Evolutionary conservation across 2,888 invertebrate species (phyloP), one percentile per base, ranked within the genome.

Genomic region (Acanthococcus lagerstroemiae): DNA sequence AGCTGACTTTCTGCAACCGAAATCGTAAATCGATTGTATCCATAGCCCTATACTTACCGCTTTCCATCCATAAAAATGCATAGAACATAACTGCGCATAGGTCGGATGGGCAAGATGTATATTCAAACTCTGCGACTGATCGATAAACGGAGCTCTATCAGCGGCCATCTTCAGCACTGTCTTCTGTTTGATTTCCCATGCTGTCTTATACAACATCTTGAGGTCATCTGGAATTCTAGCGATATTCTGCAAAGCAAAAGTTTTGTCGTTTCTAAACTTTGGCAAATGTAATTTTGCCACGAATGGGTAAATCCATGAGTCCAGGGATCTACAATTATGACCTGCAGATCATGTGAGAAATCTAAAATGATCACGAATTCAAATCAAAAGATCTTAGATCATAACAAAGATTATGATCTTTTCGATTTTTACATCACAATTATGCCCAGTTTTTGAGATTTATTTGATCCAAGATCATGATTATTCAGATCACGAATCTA

Each of bases 41-140:
- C n/a, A n/a, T n/a, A n/a, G n/a, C n/a, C n/a, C n/a, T n/a, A n/a
- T n/a, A 30, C 67, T 58, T 74, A 83, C 84, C 78, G 87, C 82
- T 78, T 90, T 88, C 99, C 99, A 99, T 0, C 91, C 92, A 76
- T 92, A 91, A 77, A 99, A 99, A 78, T 99, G 99, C 84, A 99
- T 97, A 2, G 96, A 96, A 1, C 95, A 91, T 65, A 99, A 79
- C 75, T 93, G 93, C 4, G 90, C 93, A 74, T 91, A 91, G 74
- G 87, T 91, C 4, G 99, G 94, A 74, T 91, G 88, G 4, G 93
- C 95, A 67, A 99, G 91, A 77, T 97, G 95, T 70, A 99, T 86
- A 76, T 99, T 99, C 72, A 99, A 84, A 0, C 95, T 95, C 75
- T 99, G 99, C 70, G 95, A 95, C 79, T 99, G 99, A 78, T 99